These are phyloP conservation scores for Neostethus bicornis DNA, from an alignment of 2,797 vertebrate genomes.

Conservation along the genomic window DNA sequence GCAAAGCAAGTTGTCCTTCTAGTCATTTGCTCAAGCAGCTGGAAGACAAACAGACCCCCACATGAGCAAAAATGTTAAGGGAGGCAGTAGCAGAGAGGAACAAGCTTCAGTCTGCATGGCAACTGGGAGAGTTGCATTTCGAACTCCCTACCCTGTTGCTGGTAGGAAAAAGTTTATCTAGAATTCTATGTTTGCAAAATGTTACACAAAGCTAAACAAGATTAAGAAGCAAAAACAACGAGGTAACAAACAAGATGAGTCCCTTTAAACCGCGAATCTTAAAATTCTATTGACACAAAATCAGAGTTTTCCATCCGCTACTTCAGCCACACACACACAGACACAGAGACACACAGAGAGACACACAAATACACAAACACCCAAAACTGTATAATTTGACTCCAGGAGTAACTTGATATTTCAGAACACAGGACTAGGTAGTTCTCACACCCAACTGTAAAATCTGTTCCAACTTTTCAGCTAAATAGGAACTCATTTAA, in stretches of 20 bases:
- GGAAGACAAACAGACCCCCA: slow-evolving; percentile 20
- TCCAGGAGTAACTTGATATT: neutral
- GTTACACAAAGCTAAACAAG: neutral
- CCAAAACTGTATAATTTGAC: no score
- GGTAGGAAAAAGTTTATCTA: neutral
- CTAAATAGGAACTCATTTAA: neutral
- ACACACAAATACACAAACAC: no score
- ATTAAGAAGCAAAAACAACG: no score
- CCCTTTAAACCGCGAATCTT: no score
- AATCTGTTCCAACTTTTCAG: neutral
- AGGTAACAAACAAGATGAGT: no score
- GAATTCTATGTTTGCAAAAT: neutral
- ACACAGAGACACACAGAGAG: no score
- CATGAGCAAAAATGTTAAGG: slow-evolving; percentile 21
- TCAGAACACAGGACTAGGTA: slow-evolving; percentile 4
- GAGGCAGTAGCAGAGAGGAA: slow-evolving; percentile 8
- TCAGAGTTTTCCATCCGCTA: slow-evolving; percentile 30
- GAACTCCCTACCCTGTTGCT: neutral
- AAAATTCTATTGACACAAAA: slow-evolving; percentile 12
- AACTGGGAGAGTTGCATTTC: neutral
- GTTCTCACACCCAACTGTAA: neutral
- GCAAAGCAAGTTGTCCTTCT: slow-evolving; percentile 12
- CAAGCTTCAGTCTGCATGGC: slow-evolving; percentile 9
- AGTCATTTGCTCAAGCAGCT: slow-evolving; percentile 37
- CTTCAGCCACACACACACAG: neutral